Evolutionary conservation across 2,113 vertebrate species (phyloP).

Genomic region (Psilopogon haemacephalus): DNA sequence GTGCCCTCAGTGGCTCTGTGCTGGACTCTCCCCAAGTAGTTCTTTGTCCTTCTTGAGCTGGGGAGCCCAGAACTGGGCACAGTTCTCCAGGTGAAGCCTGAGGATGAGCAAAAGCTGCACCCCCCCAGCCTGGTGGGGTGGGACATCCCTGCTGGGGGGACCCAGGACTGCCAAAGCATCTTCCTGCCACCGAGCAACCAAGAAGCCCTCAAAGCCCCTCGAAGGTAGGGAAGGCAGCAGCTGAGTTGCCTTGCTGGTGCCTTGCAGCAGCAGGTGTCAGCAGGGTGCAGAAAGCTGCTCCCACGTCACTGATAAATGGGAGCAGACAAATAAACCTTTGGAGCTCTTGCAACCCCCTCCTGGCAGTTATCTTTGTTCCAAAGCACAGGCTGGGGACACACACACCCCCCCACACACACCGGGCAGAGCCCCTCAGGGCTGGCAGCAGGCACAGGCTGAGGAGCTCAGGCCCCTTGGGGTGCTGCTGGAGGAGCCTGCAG

Average conservation of each 20-base stretch:
- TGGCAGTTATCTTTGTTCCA: conserved; percentile 25
- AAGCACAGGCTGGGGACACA: background rate
- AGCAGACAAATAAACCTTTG: conserved; percentile 72
- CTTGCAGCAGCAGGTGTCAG: conserved; percentile 1
- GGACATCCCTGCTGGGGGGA: background rate
- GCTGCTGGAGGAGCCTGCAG: background rate
- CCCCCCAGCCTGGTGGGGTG: background rate
- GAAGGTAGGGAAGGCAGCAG: background rate
- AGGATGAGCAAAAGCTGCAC: background rate
- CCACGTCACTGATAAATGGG: conserved; percentile 28
- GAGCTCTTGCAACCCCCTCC: conserved; percentile 53
- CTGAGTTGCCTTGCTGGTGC: background rate
- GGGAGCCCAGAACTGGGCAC: too few relatives aligned
- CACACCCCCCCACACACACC: background rate
- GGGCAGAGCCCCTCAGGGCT: background rate
- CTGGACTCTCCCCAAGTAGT: too few relatives aligned
- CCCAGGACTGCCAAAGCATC: background rate
- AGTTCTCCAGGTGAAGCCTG: too few relatives aligned
- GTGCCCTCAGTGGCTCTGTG: too few relatives aligned
- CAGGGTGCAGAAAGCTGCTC: background rate
- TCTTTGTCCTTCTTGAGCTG: too few relatives aligned
- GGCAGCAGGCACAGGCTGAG: background rate
- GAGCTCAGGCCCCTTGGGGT: background rate
- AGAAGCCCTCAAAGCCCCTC: background rate
- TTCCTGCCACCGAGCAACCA: background rate